A percentile compares a stretch with the other conserved stretches of the same genome.
These are phyloP conservation scores for Cynodonichthys magdalenae DNA, from an alignment of 2,797 vertebrate species.

Conservation along the genomic window DNA sequence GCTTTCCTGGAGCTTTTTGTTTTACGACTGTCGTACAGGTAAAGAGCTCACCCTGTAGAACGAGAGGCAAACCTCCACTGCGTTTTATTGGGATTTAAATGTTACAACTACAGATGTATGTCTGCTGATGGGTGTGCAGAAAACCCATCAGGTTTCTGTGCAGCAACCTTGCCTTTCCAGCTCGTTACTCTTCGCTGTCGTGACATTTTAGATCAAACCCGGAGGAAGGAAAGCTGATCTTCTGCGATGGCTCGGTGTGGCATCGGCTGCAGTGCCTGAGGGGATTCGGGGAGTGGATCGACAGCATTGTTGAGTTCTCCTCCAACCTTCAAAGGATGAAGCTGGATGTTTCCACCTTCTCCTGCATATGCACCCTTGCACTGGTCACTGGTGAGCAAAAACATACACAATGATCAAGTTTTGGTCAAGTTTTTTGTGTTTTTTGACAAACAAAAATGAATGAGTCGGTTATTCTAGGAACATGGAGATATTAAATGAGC, in stretches of 20 bases:
- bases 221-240: conserved; percentile 93
- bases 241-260: conserved; percentile 95
- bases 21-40: conserved; percentile 94
- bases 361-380: conserved; percentile 92
- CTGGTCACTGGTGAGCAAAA: conserved; percentile 90
- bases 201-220: conserved; percentile 88
- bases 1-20: conserved; percentile 98
- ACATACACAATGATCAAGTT: no score
- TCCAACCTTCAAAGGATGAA: conserved; percentile 94
- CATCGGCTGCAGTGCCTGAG: conserved; percentile 94
- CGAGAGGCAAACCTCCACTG: background rate
- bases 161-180: background rate
- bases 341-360: conserved; percentile 93
- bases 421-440: no score
- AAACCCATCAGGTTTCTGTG: background rate
- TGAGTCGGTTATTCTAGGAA: no score
- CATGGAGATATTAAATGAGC: no score
- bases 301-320: conserved; percentile 95
- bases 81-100: background rate
- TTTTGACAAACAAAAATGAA: no score
- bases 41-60: conserved; percentile 4
- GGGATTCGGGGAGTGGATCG: conserved; percentile 97
- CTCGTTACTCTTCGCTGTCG: background rate
- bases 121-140: background rate
- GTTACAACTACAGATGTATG: conserved; percentile 10